Evolutionary conservation across 2,113 vertebrate genomes (phyloP), one percentile per base, ranked within the genome.

Genomic region (Scalopus aquaticus): DNA sequence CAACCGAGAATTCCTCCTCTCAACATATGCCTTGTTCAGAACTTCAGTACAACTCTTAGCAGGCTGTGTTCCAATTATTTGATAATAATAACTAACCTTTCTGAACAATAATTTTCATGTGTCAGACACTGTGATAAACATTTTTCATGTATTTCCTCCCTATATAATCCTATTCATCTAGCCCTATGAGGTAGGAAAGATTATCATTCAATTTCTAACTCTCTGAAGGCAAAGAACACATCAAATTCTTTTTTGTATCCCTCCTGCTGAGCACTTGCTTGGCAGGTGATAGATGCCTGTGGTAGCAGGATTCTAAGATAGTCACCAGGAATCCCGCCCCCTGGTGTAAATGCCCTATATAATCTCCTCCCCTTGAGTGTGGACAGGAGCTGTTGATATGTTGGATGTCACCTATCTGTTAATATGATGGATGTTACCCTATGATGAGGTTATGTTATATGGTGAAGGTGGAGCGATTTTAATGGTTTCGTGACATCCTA

Each of bases 391-490:
- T 90, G 12, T 65, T 92, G 42, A 65, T 84, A 60, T n/a, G 49
- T 74, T 90, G 58, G 22, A 58, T 74, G 26, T 28, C 35, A 84
- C 10, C 9, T 58, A 46, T 72, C n/a, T 56, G 5, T 73, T 82
- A 73, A 46, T 83, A 49, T 46, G 60, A 88, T 77, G 24, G 42
- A 81, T 79, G 35, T n/a, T 56, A 90, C 5, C 81, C 42, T 35
- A 13, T 32, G 56, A 56, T 88, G 74, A 82, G 72, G 35, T 73
- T 78, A 78, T 19, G 15, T 49, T 72, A 32, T 60, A 28, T 67
- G 42, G 35, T 62, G 76, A 94, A 94, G n/a, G n/a, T 88, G 67
- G 78, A 73, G 30, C 32, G 19, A 81, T 44, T 65, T 89, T 70
- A 77, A 44, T 20, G 54, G 8, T 80, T 11, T 84, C 9, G 10